A percentile compares a stretch with the other conserved stretches of the same genome.
phyloP scores from a whole-genome alignment of 2,797 vertebrate species.

The Spinus olivaceus region DNA sequence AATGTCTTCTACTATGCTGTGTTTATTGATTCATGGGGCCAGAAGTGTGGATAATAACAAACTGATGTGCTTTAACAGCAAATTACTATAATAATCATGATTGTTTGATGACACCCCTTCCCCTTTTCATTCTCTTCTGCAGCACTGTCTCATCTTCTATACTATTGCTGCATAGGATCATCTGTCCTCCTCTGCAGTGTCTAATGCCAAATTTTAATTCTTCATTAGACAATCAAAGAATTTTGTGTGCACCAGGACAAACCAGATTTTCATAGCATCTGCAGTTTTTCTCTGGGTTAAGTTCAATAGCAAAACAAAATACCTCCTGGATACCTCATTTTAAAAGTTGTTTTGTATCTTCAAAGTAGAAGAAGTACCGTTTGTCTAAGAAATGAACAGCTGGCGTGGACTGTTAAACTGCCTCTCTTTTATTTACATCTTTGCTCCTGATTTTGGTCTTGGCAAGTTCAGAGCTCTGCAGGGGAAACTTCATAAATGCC shows the following conservation, averaged over 20 bases:
- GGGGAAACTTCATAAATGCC: slow-evolving; percentile 7
- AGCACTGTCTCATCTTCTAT: background rate
- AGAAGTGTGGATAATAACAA: background rate
- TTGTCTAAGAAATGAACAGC: background rate
- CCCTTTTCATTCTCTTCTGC: background rate
- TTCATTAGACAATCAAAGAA: background rate
- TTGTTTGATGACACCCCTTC: background rate
- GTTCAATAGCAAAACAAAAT: background rate
- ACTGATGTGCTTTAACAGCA: background rate
- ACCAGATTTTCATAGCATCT: background rate
- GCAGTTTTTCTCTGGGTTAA: background rate
- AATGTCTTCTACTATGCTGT: background rate
- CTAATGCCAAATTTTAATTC: background rate
- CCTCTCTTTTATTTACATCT: background rate
- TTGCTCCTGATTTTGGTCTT: slow-evolving; percentile 10
- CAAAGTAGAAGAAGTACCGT: background rate
- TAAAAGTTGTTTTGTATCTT: background rate
- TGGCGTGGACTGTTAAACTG: background rate
- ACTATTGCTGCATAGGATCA: background rate
- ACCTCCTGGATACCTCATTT: background rate
- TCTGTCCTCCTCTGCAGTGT: background rate
- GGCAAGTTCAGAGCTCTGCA: background rate
- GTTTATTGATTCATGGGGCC: background rate
- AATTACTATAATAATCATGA: background rate
- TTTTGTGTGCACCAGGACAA: background rate